Evolutionary conservation across 2,888 invertebrate species (phyloP).

Genomic region (Plebejus melissa): DNA sequence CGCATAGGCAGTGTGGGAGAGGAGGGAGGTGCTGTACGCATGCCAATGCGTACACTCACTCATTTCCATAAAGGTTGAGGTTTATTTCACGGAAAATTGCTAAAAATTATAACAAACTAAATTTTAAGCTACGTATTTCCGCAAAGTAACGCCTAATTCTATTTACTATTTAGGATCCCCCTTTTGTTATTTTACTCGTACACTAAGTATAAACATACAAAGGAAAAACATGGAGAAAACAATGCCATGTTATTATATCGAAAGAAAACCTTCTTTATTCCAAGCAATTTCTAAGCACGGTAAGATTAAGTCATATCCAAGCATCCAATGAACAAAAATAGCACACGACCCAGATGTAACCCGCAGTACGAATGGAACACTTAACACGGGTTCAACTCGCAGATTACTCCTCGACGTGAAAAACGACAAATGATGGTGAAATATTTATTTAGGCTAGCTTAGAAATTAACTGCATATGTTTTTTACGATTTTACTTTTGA

Average conservation of each 20-base stretch:
- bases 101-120: no score
- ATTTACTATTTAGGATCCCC: no score
- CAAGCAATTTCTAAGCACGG: neutral
- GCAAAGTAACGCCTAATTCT: no score
- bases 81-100: no score
- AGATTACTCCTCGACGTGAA: conserved; percentile 25
- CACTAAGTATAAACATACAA: neutral
- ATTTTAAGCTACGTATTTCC: no score
- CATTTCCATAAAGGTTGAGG: no score
- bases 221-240: no score
- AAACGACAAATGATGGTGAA: neutral
- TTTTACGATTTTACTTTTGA: neutral
- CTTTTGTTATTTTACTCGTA: no score
- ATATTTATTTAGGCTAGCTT: neutral
- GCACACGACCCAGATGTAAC: conserved; percentile 33
- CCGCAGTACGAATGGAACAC: conserved; percentile 35
- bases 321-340: conserved; percentile 37
- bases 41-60: no score
- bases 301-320: conserved; percentile 17
- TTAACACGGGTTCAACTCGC: conserved; percentile 33
- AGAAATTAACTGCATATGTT: neutral
- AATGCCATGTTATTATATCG: no score
- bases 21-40: no score
- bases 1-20: no score
- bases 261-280: neutral